Evolutionary conservation across 1,140 invertebrate species (phyloP).

Genomic region (Temnothorax curvispinosus): DNA sequence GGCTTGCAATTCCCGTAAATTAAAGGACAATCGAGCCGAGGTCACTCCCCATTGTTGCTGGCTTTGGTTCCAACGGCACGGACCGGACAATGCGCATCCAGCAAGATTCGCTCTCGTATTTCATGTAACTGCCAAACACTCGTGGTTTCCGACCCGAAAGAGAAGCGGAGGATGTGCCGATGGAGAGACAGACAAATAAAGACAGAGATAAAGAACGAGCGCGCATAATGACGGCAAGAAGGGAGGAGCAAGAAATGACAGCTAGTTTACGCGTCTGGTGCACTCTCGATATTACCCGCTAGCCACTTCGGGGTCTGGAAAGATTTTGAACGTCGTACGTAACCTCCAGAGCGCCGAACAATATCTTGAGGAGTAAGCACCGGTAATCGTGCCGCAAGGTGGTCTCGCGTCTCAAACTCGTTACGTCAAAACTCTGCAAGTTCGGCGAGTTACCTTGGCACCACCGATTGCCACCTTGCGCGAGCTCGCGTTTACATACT

Average conservation of each 20-base stretch:
- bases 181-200: constrained; percentile 2
- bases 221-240: not conserved
- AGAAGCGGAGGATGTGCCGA: constrained; percentile 28
- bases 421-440: constrained; percentile 65
- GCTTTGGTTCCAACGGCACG: constrained; percentile 75
- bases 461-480: constrained; percentile 55
- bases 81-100: constrained; percentile 79
- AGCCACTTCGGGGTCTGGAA: not conserved
- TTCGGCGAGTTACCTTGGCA: constrained; percentile 58
- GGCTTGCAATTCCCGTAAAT: constrained; percentile 81
- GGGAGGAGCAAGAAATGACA: not conserved
- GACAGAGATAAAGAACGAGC: not conserved
- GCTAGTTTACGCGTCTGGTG: no score
- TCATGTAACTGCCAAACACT: constrained; percentile 82
- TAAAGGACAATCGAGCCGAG: constrained; percentile 83
- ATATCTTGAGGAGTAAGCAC: not conserved
- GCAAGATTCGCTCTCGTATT: constrained; percentile 78
- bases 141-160: constrained; percentile 76
- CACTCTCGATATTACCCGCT: not conserved
- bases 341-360: not conserved
- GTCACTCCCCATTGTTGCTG: constrained; percentile 80
- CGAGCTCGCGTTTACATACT: constrained; percentile 66
- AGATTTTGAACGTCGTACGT: not conserved
- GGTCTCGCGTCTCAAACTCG: constrained; percentile 61
- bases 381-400: constrained; percentile 21